Percentiles rank a stretch among this genome's conserved stretches.
Evolutionary conservation across 2,888 invertebrate genomes (phyloP).

Genomic region (Sinohyriopsis cumingii): DNA sequence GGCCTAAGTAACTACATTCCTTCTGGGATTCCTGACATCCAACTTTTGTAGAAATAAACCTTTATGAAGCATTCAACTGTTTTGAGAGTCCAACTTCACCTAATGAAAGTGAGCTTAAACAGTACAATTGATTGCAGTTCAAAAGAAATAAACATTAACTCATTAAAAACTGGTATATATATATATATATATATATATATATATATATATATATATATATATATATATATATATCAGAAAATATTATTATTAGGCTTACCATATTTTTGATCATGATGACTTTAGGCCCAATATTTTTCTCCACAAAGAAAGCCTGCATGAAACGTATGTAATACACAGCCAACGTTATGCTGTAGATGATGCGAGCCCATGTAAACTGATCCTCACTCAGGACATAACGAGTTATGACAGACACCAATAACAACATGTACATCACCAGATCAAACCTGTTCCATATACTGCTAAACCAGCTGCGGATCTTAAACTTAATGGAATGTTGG

Average conservation of each 20-base stretch:
- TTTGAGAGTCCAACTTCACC: no score
- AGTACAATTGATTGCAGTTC: no score
- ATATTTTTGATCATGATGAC: conserved; percentile 71
- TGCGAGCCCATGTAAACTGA: conserved; percentile 60
- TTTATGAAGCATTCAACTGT: no score
- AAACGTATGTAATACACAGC: conserved; percentile 68
- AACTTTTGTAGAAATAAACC: no score
- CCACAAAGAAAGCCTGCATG: conserved; percentile 68
- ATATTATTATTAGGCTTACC: conserved; percentile 56
- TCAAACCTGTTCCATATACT: conserved; percentile 70
- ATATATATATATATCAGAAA: no score
- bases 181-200: no score
- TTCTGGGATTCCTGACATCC: no score
- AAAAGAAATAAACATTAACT: no score
- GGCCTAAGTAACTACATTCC: no score
- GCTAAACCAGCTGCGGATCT: conserved; percentile 60
- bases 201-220: no score
- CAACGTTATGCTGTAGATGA: conserved; percentile 65
- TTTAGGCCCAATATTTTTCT: conserved; percentile 70
- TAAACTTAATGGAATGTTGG: conserved; percentile 54
- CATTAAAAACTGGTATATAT: no score
- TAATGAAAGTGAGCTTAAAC: no score
- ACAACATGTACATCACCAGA: conserved; percentile 59
- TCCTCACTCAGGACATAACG: conserved; percentile 47
- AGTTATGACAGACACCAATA: conserved; percentile 63